Conservation (phyloP, 2,113 vertebrate species). For the Ciconia maguari region DNA sequence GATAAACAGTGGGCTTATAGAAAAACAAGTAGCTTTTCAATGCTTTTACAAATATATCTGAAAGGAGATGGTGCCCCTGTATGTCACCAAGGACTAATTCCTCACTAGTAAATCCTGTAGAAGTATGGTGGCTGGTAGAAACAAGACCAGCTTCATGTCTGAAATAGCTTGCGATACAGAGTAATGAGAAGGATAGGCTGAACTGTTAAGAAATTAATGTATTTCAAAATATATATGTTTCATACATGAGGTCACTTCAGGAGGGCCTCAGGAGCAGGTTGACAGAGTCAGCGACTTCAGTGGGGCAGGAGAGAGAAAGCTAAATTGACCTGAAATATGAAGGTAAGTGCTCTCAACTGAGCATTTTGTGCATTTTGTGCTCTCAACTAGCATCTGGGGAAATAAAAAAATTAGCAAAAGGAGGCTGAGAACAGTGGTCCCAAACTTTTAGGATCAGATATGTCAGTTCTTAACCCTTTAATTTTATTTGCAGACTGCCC, state of each 20-base stretch:
- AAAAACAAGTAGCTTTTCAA: not conserved
- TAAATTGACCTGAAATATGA: not conserved
- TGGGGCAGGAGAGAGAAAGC: not conserved
- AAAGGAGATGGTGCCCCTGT: not conserved
- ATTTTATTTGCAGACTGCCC: not conserved
- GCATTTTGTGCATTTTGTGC: not conserved
- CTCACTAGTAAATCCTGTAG: not conserved
- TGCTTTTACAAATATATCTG: not conserved
- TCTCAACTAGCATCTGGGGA: not conserved
- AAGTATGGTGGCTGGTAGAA: not conserved
- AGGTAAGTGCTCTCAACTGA: not conserved
- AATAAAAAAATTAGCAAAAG: not conserved
- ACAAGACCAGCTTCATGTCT: not conserved
- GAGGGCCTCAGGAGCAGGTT: not conserved
- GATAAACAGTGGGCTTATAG: not conserved
- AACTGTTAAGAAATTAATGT: not conserved
- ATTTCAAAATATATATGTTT: not conserved
- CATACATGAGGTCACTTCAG: not conserved
- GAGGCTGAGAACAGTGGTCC: not conserved
- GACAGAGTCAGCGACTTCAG: not conserved
- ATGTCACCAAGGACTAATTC: not conserved
- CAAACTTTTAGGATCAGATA: not conserved
- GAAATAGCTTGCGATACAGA: not conserved
- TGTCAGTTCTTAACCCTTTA: not conserved
- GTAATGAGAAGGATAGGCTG: not conserved